Evolutionary conservation across 2,888 invertebrate species (phyloP), one percentile per base, ranked within the genome.

Genomic region (Scaptomyza caliginosa): DNA sequence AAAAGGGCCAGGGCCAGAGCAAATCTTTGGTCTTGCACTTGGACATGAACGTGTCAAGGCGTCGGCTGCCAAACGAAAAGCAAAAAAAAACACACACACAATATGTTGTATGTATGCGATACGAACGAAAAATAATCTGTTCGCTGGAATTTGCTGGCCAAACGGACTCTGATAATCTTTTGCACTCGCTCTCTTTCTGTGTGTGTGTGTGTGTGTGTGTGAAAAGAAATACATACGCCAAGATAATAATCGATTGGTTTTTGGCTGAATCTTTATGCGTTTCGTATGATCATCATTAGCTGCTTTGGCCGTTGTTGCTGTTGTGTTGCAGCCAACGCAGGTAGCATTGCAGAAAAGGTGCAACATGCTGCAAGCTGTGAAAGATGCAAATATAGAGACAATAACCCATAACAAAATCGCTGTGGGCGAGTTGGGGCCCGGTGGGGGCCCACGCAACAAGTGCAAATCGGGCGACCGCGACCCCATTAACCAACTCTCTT

Each of bases 181-280:
- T n/a, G n/a, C n/a, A n/a, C 26, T 66, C 57, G 26, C 66, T 39
- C 52, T 64, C 38, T 45, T 30, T 39, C 28, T 26, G 40, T 10
- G 8, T n/a, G n/a, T n/a, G n/a, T n/a, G n/a, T n/a, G n/a, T 26
- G 40, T 10, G 8, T n/a, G n/a, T n/a, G n/a, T 11, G 21, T 19
- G 26, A 46, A 54, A 51, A 45, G 57, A 78, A 76, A 79, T 52
- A 77, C 59, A 82, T 70, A 72, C 72, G 67, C 34, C 65, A 71
- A 75, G 88, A 89, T 89, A 85, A 88, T 87, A 88, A 89, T 88
- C 89, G 88, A 83, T 89, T 88, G 80, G 86, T 66, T 88, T 87
- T 88, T 66, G 82, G 85, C 68, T 71, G 87, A 57, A 42, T 82
- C 87, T 74, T 80, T 78, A 67, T 78, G 84, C 73, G 71, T 76